Base-by-base conservation (phyloP, 2,888 invertebrate genomes). In the Chymomyza fuscimana region DNA sequence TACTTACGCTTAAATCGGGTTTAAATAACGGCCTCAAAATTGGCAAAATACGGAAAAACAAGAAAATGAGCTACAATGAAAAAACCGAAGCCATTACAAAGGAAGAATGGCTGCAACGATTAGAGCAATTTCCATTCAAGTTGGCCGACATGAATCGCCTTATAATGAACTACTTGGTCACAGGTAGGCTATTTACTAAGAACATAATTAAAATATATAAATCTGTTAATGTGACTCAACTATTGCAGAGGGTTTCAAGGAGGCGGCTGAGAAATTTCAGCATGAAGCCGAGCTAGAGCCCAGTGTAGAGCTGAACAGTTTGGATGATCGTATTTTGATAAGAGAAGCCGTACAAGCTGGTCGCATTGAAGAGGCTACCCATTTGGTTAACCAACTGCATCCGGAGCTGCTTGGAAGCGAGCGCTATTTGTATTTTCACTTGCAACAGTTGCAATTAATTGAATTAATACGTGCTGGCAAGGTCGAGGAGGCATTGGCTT, bases 161-260 rank as follows among this genome's bases (percentile, higher is more conserved):
- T 77, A 98, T 99, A 80, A 99, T 99, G 98, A 98, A 99, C 93
- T 99, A 99, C 92, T 94, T 99, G 88, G 98, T 99, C 58, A 98
- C 98, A 93, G 98, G 98, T 97, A 92, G 32, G 54, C 59, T 32
- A n/a, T 7, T 12, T 7, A 1, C 2, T 32, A 36, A 19, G 10
- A 29, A 12, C 12, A 40, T 12, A 9, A 54, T 4, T 19, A 12
- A 25, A 50, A 25, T 61, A 0, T 63, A 7, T 65, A 40, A 40
- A 12, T 25, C 4, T 1, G 9, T 51, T 5, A 7, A 7, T 19
- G n/a, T 63, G n/a, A 40, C 10, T 7, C 40, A 22, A 15, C 32
- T 40, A 1, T 68, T 59, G 7, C 89, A 97, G 97, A 97, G 92
- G 97, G 97, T 6, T 97, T 97, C 88, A 97, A 99, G 92, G 99